Evolutionary conservation across 35 echinoderm and acorn worm genomes (phyloP), one percentile per base, ranked within the genome.

Genomic region (Diadema setosum): DNA sequence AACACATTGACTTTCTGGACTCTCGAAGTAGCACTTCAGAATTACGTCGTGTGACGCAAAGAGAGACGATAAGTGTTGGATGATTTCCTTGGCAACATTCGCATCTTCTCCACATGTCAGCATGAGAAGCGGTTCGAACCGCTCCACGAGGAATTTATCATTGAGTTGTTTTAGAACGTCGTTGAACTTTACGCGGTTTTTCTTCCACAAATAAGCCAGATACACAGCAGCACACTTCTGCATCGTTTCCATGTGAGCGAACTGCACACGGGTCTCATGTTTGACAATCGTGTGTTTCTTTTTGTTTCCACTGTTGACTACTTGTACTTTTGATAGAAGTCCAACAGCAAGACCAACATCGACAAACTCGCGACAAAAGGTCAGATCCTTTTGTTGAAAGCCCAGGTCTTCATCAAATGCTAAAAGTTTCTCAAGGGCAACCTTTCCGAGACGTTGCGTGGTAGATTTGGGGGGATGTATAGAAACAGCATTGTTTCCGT

Each of bases 21-120:
- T 42, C 21, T 78, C 73, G 44, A 78, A 78, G 20, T 42, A 78
- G 40, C 73, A 78, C 37, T 78, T 78, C 34, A 78, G 40, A 31
- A 78, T 42, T 44, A 78, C 34, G 14, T 39, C 73, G 36, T 78
- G 73, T 2, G 73, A 78, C 18, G 73, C 39, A 21, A 41, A 78
- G 25, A 78, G 21, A 39, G 73, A 42, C 24, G 73, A 78, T 2
- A 78, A 36, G 40, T 78, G 73, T 1, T 25, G 33, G 2, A 78
- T 21, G 16, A 78, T 41, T 21, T 39, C 73, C 25, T 17, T 78
- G 39, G 73, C 73, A 31, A 78, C 73, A 78, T 78, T 78, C 24
- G 40, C 73, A 78, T 78, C 73, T 78, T 78, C 73, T 20, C 73
- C 73, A 41, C 73, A 78, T n/a, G 73, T n/a, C 18, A 78, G 40